Conservation (phyloP, 1,140 invertebrate species). For the Caenorhabditis remanei region DNA sequence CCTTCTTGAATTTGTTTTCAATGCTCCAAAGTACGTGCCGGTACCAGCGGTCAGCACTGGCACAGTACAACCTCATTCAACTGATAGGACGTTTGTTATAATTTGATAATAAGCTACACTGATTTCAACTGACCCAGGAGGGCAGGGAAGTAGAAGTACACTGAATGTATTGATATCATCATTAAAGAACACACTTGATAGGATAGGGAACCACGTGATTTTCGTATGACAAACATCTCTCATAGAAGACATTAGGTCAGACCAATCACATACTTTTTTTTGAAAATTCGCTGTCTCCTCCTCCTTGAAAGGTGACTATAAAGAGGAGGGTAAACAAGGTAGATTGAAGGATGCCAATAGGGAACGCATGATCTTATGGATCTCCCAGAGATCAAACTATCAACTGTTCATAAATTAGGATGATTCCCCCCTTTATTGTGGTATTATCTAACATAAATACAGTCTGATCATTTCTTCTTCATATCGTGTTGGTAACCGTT, state of each 20-base stretch:
- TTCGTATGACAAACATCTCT: constrained; percentile 44
- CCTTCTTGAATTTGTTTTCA: background rate
- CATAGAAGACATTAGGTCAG: background rate
- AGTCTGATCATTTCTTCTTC: background rate
- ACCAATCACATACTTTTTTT: constrained; percentile 49
- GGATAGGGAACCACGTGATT: background rate
- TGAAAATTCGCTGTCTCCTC: constrained; percentile 20
- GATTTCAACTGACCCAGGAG: background rate
- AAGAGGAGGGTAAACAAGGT: constrained; percentile 4
- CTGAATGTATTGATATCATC: background rate
- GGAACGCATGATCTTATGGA: background rate
- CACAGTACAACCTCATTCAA: constrained; percentile 26
- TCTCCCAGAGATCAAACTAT: constrained; percentile 23
- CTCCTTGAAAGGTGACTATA: background rate
- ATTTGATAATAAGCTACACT: constrained; percentile 6
- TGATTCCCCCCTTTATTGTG: background rate
- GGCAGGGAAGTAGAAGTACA: background rate
- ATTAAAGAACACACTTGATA: constrained; percentile 39
- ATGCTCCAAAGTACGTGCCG: constrained; percentile 30
- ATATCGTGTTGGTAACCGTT: too few species aligned
- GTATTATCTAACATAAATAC: background rate
- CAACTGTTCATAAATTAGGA: background rate
- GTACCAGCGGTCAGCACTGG: background rate
- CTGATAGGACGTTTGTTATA: constrained; percentile 4
- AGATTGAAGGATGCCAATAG: background rate